Evolutionary conservation across 2,888 invertebrate genomes (phyloP).

Genomic region (Falcaria lacertinaria): DNA sequence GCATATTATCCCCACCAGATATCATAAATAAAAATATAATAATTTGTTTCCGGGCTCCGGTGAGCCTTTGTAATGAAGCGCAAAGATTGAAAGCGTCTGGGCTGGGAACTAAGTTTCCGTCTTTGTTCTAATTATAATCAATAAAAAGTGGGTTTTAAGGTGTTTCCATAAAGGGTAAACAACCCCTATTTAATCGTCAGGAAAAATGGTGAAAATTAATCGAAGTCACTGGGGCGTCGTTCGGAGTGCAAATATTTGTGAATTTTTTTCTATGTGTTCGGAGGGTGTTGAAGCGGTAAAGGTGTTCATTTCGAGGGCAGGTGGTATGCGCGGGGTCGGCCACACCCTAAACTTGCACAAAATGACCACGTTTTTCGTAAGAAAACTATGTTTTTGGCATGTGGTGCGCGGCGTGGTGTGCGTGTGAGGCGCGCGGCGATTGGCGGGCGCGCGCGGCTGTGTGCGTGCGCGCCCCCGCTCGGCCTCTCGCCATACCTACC

Average conservation of each 20-base stretch:
- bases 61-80: slow-evolving; percentile 16
- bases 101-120: slow-evolving; percentile 9
- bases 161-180: slow-evolving; percentile 17
- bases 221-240: slow-evolving; percentile 26
- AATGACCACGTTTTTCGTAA: slow-evolving; percentile 53
- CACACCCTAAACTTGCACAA: slow-evolving; percentile 60
- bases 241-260: slow-evolving; percentile 40
- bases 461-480: slow-evolving; percentile 57
- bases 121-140: slow-evolving; percentile 21
- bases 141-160: slow-evolving; percentile 30
- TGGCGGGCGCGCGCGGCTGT: slow-evolving; percentile 52
- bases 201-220: slow-evolving; percentile 34
- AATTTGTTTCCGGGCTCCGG: slow-evolving; percentile 16
- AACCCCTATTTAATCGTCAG: slow-evolving; percentile 18
- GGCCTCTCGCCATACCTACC: slow-evolving; percentile 58
- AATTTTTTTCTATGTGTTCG: slow-evolving; percentile 52
- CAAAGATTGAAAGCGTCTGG: slow-evolving; percentile 15
- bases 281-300: slow-evolving; percentile 4
- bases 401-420: slow-evolving; percentile 35
- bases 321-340: slow-evolving; percentile 52
- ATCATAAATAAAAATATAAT: slow-evolving; percentile 38
- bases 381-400: slow-evolving; percentile 53
- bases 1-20: slow-evolving; percentile 13
- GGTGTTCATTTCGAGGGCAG: slow-evolving; percentile 19
- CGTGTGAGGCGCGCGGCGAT: slow-evolving; percentile 56